Evolutionary conservation across 2,888 invertebrate species (phyloP).

Genomic region (Diaprepes abbreviatus): DNA sequence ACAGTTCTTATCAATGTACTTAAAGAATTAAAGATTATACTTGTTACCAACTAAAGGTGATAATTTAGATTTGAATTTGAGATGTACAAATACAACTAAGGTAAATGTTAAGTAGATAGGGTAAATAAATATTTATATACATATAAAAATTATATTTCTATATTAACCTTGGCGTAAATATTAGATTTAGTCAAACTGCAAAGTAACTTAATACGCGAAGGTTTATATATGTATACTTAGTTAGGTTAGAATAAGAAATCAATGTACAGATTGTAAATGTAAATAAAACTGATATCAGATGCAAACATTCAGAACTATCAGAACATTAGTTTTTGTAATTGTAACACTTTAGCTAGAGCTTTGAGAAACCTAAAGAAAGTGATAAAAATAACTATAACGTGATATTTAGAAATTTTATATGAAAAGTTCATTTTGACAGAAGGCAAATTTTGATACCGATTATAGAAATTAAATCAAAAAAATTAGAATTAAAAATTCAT

Average conservation of each 20-base stretch:
- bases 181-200: constrained; percentile 12
- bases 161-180: constrained; percentile 27
- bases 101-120: constrained; percentile 53
- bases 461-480: constrained; percentile 66
- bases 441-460: constrained; percentile 68
- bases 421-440: constrained; percentile 63
- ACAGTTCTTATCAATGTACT: constrained; percentile 10
- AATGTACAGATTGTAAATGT: constrained; percentile 47
- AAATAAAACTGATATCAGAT: constrained; percentile 42
- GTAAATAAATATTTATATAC: constrained; percentile 47
- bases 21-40: constrained; percentile 62
- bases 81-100: constrained; percentile 58
- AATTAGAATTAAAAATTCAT: neutral
- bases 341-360: constrained; percentile 22
- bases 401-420: constrained; percentile 67
- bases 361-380: constrained; percentile 40
- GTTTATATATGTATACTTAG: constrained; percentile 25
- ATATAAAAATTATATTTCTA: constrained; percentile 43
- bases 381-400: constrained; percentile 61
- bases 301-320: constrained; percentile 40
- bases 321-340: constrained; percentile 45
- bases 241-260: constrained; percentile 29
- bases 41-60: constrained; percentile 60
- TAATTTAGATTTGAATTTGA: constrained; percentile 46
- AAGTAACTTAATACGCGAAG: constrained; percentile 16